Base-by-base conservation (phyloP, 2,113 vertebrate genomes). In the Gadus macrocephalus region DNA sequence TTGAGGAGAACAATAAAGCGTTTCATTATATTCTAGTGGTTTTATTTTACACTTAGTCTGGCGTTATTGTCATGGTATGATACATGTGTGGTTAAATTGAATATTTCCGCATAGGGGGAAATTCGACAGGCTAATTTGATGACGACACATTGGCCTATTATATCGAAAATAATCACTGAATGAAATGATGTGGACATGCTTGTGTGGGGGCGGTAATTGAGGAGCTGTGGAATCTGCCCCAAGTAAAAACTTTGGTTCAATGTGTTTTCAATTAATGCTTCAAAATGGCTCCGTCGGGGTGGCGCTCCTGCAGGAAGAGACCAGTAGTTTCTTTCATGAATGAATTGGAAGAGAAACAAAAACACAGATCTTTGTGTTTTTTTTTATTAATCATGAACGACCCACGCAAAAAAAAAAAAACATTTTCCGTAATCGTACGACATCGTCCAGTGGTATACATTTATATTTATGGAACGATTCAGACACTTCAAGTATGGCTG, bases 261-360 rank as follows among this genome's bases (percentile, higher is more conserved):
- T 89, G 86, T 94, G 93, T 94, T 95, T 95, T 92, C 89, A 94
- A 91, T 93, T 92, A 94, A 93, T 89, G 92, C 92, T 91, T 90
- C 91, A 93, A 91, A 93, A 93, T 92, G 92, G 93, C 93, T 91
- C 91, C 93, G 42, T 94, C 91, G 86, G 92, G 92, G 90, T 93
- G 94, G 91, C 89, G 83, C 88, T 92, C 87, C 85, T 83, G 90
- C 83, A 83, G 70, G 81, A 87, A 84, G 87, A 84, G 73, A 79
- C 82, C 59, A 74, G 71, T 56, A 53, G 28, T 75, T 91, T 93
- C 63, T 86, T 93, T 94, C 90, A 92, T 95, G 93, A 96, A 95
- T 93, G 93, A 92, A 94, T 86, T 78, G 81, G 81, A 78, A 79
- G 68, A 74, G 81, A 81, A 69, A 67, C 68, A 35, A 64, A 73